Evolutionary conservation across 2,113 vertebrate genomes (phyloP), one percentile per base, ranked within the genome.

Genomic region (Lepidothrix coronata): DNA sequence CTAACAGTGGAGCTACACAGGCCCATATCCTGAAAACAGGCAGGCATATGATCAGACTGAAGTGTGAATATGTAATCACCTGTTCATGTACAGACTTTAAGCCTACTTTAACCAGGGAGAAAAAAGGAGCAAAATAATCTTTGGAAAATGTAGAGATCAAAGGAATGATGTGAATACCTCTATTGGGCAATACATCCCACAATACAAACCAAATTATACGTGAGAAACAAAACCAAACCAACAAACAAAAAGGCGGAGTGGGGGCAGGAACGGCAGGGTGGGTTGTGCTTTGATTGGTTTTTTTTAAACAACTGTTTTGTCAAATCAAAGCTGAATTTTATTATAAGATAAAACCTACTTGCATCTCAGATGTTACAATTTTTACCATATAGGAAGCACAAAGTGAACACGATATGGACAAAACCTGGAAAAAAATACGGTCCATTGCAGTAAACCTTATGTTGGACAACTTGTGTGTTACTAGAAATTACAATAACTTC

Each of bases 201-300:
- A 66, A 54, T 5, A 67, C 3, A 44, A 70, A 86, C 12, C 2
- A 55, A 86, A 89, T 57, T 4, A 39, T 21, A 77, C 3, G 27
- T 44, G 4, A 81, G 43, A 12, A 62, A 73, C 12, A 20, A 71
- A 35, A 27, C 14, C 24, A 51, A 51, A 51, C 24, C 24, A 51
- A 51, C 25, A 27, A 5, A 2, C 4, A 12, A n/a, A 25, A 6
- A 2, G 3, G 3, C 1, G 0, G 5, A 2, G 3, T 4, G 8
- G 13, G 7, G 6, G 4, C 4, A 44, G 7, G 12, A 55, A n/a
- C 20, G 20, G 30, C 20, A 6, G 11, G 31, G 8, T 11, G 11
- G 6, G 17, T 15, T 18, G 6, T 43, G 6, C 33, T 76, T 33
- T 41, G 3, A 1, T 54, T 43, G 6, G 2, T 5, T 57, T 61